Conservation (phyloP, 2,113 vertebrate species). For the zebrafish (Danio rerio) region GRCz12tu NC_133178.1:15617001-15617500, state of each 20-base stretch:
- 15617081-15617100: too few species aligned
- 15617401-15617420: slow-evolving; percentile 52
- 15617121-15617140: too few species aligned
- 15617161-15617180: neutral
- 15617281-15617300: neutral
- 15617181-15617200: neutral
- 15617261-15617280: slow-evolving; percentile 26
- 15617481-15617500: neutral
- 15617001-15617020: too few species aligned
- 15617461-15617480: slow-evolving; percentile 10
- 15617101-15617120: too few species aligned
- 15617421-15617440: slow-evolving; percentile 36
- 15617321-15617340: slow-evolving; percentile 18
- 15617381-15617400: slow-evolving; percentile 6
- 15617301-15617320: neutral
- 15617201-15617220: neutral
- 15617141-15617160: too few species aligned
- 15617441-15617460: neutral
- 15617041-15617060: too few species aligned
- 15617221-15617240: neutral
- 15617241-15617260: neutral
- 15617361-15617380: slow-evolving; percentile 52
- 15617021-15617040: too few species aligned
- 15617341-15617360: neutral
- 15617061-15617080: too few species aligned